Evolutionary conservation across 37 sponge, comb jelly and placozoan genomes (phyloP).

Genomic region (Eunapius fragilis): DNA sequence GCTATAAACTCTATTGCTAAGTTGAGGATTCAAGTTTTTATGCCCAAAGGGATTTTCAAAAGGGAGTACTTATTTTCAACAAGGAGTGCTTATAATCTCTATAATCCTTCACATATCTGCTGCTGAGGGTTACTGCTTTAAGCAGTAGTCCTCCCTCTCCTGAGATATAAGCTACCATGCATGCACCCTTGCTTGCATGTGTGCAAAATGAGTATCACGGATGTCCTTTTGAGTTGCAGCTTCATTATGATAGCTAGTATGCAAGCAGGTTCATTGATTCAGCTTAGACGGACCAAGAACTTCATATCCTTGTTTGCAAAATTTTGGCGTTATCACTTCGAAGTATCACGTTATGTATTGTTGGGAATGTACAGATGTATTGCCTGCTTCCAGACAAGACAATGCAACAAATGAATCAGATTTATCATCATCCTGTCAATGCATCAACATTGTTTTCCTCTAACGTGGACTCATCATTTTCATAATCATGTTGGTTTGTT

Average conservation of each 20-base stretch:
- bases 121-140: neutral
- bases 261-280: neutral
- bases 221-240: neutral
- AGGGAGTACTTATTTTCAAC: neutral
- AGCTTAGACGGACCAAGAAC: neutral
- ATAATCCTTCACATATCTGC: neutral
- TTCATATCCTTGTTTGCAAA: neutral
- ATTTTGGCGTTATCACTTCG: neutral
- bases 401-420: neutral
- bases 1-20: too few species aligned
- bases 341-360: neutral
- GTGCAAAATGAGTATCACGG: neutral
- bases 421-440: neutral
- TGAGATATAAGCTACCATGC: neutral
- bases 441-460: neutral
- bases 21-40: neutral
- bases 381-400: neutral
- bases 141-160: neutral
- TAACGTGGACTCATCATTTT: neutral
- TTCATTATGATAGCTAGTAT: neutral
- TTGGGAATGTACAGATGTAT: neutral
- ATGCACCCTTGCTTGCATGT: neutral
- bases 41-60: neutral
- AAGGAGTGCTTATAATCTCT: neutral
- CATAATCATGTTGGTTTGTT: neutral